Evolutionary conservation across 2,797 vertebrate species (phyloP).

Genomic region (Myotis daubentonii): DNA sequence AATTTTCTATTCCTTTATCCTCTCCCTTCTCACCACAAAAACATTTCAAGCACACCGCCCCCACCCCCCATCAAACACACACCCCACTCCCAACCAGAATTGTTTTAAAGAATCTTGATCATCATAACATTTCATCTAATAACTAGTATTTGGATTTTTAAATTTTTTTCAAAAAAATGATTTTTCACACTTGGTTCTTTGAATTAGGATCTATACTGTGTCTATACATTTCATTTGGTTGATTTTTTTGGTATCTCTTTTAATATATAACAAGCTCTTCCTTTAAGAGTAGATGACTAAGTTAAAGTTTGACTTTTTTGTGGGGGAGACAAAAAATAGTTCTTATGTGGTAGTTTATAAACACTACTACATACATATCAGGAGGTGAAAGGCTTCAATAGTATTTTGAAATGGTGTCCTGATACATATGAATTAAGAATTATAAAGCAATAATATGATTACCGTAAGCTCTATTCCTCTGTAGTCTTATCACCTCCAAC

Average conservation of each 20-base stretch:
- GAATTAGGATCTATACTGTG: not conserved
- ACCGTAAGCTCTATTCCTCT: not conserved
- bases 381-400: not conserved
- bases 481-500: not conserved
- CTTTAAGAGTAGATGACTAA: not conserved
- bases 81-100: not conserved
- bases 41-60: not conserved
- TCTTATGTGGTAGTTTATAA: not conserved
- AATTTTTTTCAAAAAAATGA: not conserved
- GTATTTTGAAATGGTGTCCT: not conserved
- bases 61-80: not conserved
- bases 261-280: not conserved
- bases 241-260: not conserved
- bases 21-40: not conserved
- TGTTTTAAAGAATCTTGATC: not conserved
- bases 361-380: not conserved
- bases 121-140: not conserved
- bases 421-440: not conserved
- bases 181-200: conserved; percentile 7
- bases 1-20: not conserved
- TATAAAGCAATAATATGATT: not conserved
- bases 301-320: not conserved
- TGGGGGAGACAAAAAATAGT: not conserved
- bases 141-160: not conserved
- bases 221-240: not conserved